Percentiles rank a stretch among this genome's conserved stretches.
phyloP scores from a whole-genome alignment of 2,113 vertebrate species.

The Merops nubicus region DNA sequence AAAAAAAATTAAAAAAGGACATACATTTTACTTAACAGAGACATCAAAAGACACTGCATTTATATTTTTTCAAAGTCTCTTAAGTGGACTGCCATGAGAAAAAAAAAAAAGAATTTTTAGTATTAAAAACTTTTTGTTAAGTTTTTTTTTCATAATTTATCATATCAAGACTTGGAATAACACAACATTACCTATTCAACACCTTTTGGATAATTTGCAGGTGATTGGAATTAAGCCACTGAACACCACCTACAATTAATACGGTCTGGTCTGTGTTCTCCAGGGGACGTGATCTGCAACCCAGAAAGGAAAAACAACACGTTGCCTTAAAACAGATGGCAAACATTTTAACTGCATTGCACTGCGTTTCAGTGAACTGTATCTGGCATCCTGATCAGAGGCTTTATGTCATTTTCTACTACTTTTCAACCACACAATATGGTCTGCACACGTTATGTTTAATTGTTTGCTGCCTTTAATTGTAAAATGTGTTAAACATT shows the following conservation, averaged over 20 bases:
- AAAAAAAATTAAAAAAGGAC: not conserved
- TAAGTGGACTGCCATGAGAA: not conserved
- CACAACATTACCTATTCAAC: conserved; percentile 78
- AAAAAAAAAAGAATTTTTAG: not conserved
- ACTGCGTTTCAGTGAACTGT: conserved; percentile 66
- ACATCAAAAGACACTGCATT: not conserved
- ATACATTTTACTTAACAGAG: not conserved
- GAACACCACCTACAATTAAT: conserved; percentile 93
- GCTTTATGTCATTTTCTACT: conserved; percentile 54
- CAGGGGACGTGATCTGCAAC: conserved; percentile 88
- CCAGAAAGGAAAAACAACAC: conserved; percentile 68
- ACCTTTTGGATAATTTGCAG: conserved; percentile 87
- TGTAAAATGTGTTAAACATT: conserved; percentile 7
- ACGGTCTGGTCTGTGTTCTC: conserved; percentile 86
- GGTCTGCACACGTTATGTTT: not conserved
- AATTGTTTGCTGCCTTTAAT: conserved; percentile 52
- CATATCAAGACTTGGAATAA: not conserved
- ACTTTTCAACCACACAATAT: conserved; percentile 40
- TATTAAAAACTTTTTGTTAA: not conserved
- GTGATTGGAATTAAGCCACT: conserved; percentile 93
- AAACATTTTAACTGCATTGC: conserved; percentile 66
- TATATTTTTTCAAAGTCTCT: not conserved
- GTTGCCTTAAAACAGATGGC: conserved; percentile 69
- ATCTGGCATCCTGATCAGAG: conserved; percentile 52
- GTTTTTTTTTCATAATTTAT: not conserved